A percentile compares a stretch with the other conserved stretches of the same genome.
phyloP scores from a whole-genome alignment of 2,113 vertebrate genomes.

The Tupaia chinensis region DNA sequence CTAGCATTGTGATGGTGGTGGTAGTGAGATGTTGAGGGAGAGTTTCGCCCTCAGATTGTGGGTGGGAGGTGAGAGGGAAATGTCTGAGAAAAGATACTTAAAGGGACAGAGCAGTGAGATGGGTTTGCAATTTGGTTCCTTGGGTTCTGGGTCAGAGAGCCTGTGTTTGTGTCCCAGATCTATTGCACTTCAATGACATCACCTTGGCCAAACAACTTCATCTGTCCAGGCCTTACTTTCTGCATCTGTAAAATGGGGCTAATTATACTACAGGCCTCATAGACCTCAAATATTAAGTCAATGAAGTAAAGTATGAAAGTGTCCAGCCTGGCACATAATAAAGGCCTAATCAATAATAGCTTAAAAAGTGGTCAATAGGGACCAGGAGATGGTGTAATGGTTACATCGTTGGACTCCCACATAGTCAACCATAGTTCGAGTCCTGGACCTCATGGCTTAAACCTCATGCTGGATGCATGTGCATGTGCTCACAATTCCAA shows the following conservation, averaged over 20 bases:
- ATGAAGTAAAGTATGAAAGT: not conserved
- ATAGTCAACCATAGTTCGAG: too few relatives aligned
- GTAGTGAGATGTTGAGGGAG: not conserved
- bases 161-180: not conserved
- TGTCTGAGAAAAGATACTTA: not conserved
- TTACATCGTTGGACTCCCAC: too few relatives aligned
- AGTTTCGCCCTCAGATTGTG: not conserved
- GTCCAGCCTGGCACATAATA: not conserved
- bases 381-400: too few relatives aligned
- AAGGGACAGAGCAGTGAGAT: accelerated
- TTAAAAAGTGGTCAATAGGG: not conserved
- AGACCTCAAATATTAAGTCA: not conserved
- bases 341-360: not conserved
- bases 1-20: not conserved
- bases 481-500: too few relatives aligned
- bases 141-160: not conserved
- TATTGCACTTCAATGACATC: not conserved
- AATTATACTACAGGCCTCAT: not conserved
- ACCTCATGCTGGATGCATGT: too few relatives aligned
- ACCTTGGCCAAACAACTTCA: not conserved
- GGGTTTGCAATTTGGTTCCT: not conserved
- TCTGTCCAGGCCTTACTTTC: conserved; percentile 4
- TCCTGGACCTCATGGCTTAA: too few relatives aligned
- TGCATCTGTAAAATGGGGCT: not conserved
- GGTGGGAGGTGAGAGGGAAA: not conserved